A percentile compares a stretch with the other conserved stretches of the same genome.
Conservation (phyloP, 2,797 vertebrate species). For the Chelidonichthys spinosus region DNA sequence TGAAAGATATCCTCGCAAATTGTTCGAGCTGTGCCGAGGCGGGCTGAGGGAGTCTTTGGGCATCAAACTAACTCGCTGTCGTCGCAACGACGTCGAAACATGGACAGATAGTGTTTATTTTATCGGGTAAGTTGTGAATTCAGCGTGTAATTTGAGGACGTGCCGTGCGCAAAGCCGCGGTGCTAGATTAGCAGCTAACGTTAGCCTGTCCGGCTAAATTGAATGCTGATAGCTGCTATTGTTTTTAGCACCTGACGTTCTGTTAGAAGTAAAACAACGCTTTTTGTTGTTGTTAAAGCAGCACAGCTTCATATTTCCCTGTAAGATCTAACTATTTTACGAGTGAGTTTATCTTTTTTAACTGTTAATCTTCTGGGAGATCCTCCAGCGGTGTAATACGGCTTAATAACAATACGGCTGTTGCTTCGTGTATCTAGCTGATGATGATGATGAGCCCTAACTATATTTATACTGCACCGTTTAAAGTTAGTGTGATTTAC, state of each 20-base stretch:
- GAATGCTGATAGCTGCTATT: slow-evolving; percentile 62
- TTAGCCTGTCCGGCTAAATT: slow-evolving; percentile 61
- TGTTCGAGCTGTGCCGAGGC: slow-evolving; percentile 8
- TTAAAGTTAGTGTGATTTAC: no score
- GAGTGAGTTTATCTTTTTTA: background rate
- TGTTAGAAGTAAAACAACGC: background rate
- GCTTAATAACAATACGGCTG: no score
- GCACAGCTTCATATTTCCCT: fast-evolving
- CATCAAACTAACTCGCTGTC: background rate
- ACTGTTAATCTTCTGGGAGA: background rate
- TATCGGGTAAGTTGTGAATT: slow-evolving; percentile 49
- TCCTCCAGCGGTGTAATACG: background rate
- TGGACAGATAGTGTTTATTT: slow-evolving; percentile 76
- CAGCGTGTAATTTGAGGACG: background rate
- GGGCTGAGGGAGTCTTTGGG: background rate
- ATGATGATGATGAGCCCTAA: no score
- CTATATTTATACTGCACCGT: no score
- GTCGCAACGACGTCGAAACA: slow-evolving; percentile 35
- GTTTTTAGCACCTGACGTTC: slow-evolving; percentile 72
- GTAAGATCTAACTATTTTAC: background rate
- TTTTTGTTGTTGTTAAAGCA: background rate
- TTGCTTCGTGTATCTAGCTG: no score
- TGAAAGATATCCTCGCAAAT: slow-evolving; percentile 15
- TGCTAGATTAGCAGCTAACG: slow-evolving; percentile 48
- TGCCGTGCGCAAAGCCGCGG: no score